Base-by-base conservation (phyloP, 2,113 vertebrate genomes). In the Micronycteris hirsuta region DNA sequence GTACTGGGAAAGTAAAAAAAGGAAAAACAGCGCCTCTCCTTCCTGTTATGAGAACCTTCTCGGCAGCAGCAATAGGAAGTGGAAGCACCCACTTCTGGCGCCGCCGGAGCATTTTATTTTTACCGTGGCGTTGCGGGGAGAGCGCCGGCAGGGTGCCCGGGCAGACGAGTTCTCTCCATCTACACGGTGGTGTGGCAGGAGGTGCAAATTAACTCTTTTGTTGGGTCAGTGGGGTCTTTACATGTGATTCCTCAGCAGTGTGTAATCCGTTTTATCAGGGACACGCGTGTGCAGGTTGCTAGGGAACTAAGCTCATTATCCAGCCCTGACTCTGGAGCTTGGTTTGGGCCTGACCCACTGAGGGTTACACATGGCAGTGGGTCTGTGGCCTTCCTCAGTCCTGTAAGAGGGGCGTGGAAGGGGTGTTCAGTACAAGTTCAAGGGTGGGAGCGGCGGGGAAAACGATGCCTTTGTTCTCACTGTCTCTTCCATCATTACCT, bases 271-370 rank as follows among this genome's bases (percentile, higher is more conserved):
- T 98, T 98, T 97, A 96, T 96, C 58, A 78, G 97, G 95, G 96
- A 93, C 89, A 95, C 93, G 97, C 94, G 68, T 90, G 68, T 92
- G 73, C 97, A 49, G 1, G 98, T 98, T 98, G 98, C 98, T 98
- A 98, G 95, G 98, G 94, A 98, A 95, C 98, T 98, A 97, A 98
- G 97, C 96, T 97, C 90, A 93, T 98, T 98, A 97, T 96, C 70
- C 47, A 92, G 90, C 82, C 97, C 91, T 67, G 85, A 91, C 58
- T 84, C 31, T 17, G 8, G 36, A 13, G 26, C 33, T 82, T 19
- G 11, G 16, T 61, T 31, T 12, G n/a, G n/a, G 45, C 71, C 36
- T 54, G 11, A 5, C 13, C 2, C 3, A 61, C 41, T 41, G 77
- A n/a, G 1, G 67, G 38, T 68, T 65, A 31, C 38, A 19, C 2